Conservation (phyloP, 2,888 invertebrate genomes). For the Tortrix viridana region DNA sequence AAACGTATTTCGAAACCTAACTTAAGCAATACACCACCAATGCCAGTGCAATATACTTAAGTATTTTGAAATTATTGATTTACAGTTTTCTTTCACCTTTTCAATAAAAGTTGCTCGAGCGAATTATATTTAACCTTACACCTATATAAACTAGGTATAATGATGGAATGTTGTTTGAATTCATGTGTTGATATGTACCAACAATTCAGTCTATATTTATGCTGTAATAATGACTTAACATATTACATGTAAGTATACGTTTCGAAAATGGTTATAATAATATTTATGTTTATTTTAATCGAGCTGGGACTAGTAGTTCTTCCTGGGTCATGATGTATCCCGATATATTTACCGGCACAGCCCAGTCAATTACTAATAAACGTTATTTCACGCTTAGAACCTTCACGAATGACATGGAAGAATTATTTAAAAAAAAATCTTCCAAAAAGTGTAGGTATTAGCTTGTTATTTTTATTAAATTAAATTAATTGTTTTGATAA, state of each 20-base stretch:
- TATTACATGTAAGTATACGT: constrained; percentile 12
- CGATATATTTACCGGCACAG: too few species aligned
- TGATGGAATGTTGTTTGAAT: constrained; percentile 29
- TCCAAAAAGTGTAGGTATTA: too few species aligned
- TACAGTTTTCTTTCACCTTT: background rate
- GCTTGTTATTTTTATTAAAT: too few species aligned
- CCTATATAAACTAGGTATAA: constrained; percentile 32
- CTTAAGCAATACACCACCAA: too few species aligned
- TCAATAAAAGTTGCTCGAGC: background rate
- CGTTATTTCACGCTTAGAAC: too few species aligned
- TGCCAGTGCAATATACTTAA: too few species aligned
- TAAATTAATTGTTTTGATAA: too few species aligned
- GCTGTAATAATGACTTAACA: constrained; percentile 26
- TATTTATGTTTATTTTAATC: constrained; percentile 19
- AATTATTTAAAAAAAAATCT: too few species aligned
- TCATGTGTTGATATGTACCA: constrained; percentile 37
- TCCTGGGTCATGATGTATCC: background rate
- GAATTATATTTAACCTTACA: constrained; percentile 27
- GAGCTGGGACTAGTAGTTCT: background rate
- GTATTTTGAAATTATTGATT: too few species aligned
- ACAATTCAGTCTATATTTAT: constrained; percentile 33
- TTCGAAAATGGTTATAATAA: constrained; percentile 24
- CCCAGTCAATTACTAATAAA: too few species aligned
- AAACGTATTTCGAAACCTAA: too few species aligned
- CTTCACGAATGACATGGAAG: too few species aligned